Evolutionary conservation across 2,797 vertebrate species (phyloP).

Genomic region (Protonibea diacanthus): DNA sequence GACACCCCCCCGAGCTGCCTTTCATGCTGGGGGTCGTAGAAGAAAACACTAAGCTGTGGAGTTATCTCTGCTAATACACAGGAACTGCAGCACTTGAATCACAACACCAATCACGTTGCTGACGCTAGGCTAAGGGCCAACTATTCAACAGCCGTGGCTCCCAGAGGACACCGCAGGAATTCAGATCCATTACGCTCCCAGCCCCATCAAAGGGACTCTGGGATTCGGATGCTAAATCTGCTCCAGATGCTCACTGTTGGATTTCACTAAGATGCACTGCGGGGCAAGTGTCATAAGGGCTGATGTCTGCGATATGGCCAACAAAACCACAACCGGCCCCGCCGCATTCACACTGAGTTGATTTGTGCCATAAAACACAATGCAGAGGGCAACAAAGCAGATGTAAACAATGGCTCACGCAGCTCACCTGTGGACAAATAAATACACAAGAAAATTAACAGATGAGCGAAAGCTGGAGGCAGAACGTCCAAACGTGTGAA

Average conservation of each 20-base stretch:
- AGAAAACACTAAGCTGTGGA: conserved; percentile 47
- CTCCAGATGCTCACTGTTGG: conserved; percentile 81
- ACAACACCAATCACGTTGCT: conserved; percentile 69
- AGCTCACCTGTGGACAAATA: conserved; percentile 53
- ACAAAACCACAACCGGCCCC: conserved; percentile 37
- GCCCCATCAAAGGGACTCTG: conserved; percentile 79
- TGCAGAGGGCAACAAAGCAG: conserved; percentile 53
- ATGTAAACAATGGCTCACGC: conserved; percentile 56
- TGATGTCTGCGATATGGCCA: conserved; percentile 46
- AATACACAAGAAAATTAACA: conserved; percentile 31
- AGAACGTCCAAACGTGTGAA: conserved; percentile 27
- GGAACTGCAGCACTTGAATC: conserved; percentile 54
- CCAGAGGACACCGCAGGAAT: conserved; percentile 74
- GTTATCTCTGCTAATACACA: conserved; percentile 59
- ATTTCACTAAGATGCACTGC: conserved; percentile 74
- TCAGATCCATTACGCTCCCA: conserved; percentile 74
- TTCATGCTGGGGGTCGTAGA: conserved; percentile 42
- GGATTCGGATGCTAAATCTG: conserved; percentile 73
- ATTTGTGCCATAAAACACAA: conserved; percentile 46
- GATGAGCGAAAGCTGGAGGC: conserved; percentile 47
- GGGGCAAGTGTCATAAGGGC: conserved; percentile 65
- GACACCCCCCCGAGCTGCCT: conserved; percentile 51
- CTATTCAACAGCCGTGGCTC: conserved; percentile 66
- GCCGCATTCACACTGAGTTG: conserved; percentile 32
- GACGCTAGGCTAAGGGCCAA: conserved; percentile 75